A percentile compares a stretch with the other conserved stretches of the same genome.
Conservation (phyloP, 2,113 vertebrate genomes). For the Syngnathoides biaculeatus region DNA sequence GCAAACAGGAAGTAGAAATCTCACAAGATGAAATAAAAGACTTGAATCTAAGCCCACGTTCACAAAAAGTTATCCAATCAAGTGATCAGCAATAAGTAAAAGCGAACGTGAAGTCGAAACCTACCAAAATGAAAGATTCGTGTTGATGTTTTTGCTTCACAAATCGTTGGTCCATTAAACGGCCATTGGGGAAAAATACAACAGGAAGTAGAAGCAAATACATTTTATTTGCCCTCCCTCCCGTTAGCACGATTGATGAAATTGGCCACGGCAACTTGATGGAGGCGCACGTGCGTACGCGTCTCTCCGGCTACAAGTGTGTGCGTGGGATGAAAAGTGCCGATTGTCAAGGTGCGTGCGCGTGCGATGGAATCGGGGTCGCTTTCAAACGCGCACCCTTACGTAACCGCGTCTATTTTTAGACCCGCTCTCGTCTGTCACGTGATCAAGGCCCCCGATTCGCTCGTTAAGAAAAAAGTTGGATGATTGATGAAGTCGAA, state of each 20-base stretch:
- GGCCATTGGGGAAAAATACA: background rate
- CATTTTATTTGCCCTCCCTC: too few species aligned
- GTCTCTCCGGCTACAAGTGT: slow-evolving; percentile 20
- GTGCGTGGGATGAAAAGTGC: slow-evolving; percentile 29
- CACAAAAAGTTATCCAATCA: too few species aligned
- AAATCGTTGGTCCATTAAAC: background rate
- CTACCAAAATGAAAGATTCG: background rate
- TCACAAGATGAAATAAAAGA: too few species aligned
- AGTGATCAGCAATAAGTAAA: background rate
- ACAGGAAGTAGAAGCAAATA: background rate
- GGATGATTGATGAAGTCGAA: slow-evolving; percentile 17
- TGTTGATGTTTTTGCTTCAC: background rate
- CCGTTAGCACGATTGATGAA: background rate
- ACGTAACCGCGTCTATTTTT: background rate
- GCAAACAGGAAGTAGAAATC: too few species aligned
- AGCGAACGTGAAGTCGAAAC: background rate
- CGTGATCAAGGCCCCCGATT: slow-evolving; percentile 15
- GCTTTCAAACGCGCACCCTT: background rate
- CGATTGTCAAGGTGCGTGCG: slow-evolving; percentile 21
- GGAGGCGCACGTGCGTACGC: slow-evolving; percentile 14
- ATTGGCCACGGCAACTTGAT: too few species aligned
- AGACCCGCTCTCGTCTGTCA: background rate
- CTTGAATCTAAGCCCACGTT: too few species aligned
- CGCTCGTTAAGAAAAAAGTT: slow-evolving; percentile 23
- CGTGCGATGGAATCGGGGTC: slow-evolving; percentile 23